A percentile compares a stretch with the other conserved stretches of the same genome.
Conservation (phyloP, 2,888 invertebrate genomes). For the Clivina fossor region DNA sequence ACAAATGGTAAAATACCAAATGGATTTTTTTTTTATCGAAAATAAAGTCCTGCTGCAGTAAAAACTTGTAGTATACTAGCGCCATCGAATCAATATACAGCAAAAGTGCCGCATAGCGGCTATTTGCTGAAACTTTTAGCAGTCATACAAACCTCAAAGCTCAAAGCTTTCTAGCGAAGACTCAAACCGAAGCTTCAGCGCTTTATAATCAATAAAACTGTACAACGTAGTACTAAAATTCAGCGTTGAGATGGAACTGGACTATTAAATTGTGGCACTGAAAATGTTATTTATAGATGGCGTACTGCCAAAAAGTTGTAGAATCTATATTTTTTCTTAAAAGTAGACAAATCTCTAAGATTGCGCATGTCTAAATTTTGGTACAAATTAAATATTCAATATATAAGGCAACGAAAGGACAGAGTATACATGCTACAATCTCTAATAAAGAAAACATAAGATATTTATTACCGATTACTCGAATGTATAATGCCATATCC, state of each 20-base stretch:
- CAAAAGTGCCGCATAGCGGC: too few species aligned
- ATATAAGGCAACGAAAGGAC: conserved; percentile 7
- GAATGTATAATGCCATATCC: conserved; percentile 7
- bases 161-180: too few species aligned
- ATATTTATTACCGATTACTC: conserved; percentile 11
- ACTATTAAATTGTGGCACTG: not conserved
- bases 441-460: conserved; percentile 11
- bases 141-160: too few species aligned
- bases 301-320: not conserved
- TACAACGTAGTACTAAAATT: not conserved
- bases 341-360: conserved; percentile 8
- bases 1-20: too few species aligned
- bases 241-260: conserved; percentile 6
- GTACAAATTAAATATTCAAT: conserved; percentile 24
- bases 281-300: conserved; percentile 9
- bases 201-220: not conserved
- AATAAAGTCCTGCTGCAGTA: too few species aligned
- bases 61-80: too few species aligned
- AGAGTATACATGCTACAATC: conserved; percentile 16
- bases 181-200: too few species aligned
- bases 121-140: too few species aligned
- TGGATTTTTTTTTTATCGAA: too few species aligned
- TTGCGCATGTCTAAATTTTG: conserved; percentile 22
- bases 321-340: conserved; percentile 16
- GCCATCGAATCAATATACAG: too few species aligned